Evolutionary conservation across 2,888 invertebrate genomes (phyloP), one percentile per base, ranked within the genome.

Genomic region (Drosophila mayaguana): DNA sequence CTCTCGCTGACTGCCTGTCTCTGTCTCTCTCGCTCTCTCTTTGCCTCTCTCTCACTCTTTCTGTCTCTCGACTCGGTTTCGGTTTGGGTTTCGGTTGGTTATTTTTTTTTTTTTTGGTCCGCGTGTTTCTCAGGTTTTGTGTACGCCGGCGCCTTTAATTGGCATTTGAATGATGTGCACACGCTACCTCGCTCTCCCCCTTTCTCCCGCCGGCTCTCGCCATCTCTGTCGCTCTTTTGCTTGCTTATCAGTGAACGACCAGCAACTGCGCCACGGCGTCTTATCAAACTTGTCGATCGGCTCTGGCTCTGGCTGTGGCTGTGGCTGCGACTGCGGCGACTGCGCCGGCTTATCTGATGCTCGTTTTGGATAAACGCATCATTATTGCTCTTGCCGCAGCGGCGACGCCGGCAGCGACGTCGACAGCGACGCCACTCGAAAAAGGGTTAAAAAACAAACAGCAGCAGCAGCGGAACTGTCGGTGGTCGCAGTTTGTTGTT

Each of bases 321-420:
- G 18, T 90, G 84, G 65, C 80, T 70, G 64, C 55, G 22, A 14
- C 43, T 62, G 62, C 64, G 69, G 73, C 75, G 32, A 32, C 50
- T 32, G 50, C 50, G 50, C 16, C 69, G 75, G 80, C 89, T 90
- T 90, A 90, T 90, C 90, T 90, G 90, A 90, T 90, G 90, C 90
- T 90, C 88, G 90, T 90, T 90, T 89, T 85, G 90, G 90, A 90
- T 90, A 90, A 90, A 90, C 90, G 90, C 90, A 90, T 90, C 90
- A 90, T 90, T 90, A 90, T 90, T 90, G 82, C 88, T 85, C 88
- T 80, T 78, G 83, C 86, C 78, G 85, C 82, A 60, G 73, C 82
- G 63, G 72, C 72, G 83, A 80, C 77, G 69, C 32, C 71, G 66
- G 32, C 63, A 66, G 48, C 75, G 70, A 45, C 59, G 59, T 38